These are phyloP conservation scores for Triplophysa yarkandensis DNA, from an alignment of 2,797 vertebrate species.

Conservation along the genomic window DNA sequence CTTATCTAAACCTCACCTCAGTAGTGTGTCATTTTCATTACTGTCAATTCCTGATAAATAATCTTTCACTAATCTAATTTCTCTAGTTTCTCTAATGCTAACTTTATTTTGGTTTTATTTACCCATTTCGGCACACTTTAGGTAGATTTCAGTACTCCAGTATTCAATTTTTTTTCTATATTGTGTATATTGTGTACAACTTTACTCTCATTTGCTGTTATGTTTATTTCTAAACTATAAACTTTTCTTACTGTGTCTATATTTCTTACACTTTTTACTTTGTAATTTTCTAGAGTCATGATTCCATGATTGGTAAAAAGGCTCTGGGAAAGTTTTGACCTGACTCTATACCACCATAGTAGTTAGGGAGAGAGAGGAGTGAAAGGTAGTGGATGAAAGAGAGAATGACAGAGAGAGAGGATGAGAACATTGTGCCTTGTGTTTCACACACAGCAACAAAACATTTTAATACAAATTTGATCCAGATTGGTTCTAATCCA, in stretches of 20 bases:
- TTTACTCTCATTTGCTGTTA: not conserved
- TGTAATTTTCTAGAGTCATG: not conserved
- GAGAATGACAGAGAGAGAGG: conserved; percentile 47
- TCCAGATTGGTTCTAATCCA: conserved; percentile 43
- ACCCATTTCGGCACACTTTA: not conserved
- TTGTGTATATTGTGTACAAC: not conserved
- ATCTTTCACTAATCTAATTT: conserved; percentile 8
- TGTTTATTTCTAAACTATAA: not conserved
- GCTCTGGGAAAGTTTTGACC: not conserved
- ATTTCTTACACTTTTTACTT: not conserved
- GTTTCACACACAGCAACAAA: conserved; percentile 53
- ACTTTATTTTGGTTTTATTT: not conserved
- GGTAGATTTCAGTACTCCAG: not conserved
- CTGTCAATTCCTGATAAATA: too few species aligned
- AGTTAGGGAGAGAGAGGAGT: conserved; percentile 19
- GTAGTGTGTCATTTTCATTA: too few species aligned
- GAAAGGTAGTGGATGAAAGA: conserved; percentile 38
- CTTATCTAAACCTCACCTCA: too few species aligned
- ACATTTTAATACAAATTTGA: conserved; percentile 32
- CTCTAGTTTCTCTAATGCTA: not conserved
- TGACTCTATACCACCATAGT: not conserved
- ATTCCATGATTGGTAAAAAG: conserved; percentile 10
- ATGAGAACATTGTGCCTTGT: conserved; percentile 49
- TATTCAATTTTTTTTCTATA: not conserved
- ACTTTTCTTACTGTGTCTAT: not conserved